Evolutionary conservation across 2,888 invertebrate genomes (phyloP).

Genomic region (Oscheius onirici): DNA sequence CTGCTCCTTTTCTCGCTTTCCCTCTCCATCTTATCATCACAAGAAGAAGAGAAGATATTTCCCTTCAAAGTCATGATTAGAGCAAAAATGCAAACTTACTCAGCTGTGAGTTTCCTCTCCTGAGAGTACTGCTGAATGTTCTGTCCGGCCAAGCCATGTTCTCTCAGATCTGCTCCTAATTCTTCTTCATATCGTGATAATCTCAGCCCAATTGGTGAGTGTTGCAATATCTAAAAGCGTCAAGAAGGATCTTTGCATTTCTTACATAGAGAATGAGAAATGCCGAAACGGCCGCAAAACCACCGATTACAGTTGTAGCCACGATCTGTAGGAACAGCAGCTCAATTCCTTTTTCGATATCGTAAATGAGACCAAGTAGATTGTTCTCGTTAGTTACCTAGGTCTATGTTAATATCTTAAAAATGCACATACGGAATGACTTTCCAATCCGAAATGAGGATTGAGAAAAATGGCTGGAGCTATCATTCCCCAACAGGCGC

Average conservation of each 20-base stretch:
- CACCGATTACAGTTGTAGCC: constrained; percentile 35
- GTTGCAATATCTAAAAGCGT: constrained; percentile 48
- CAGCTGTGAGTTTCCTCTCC: constrained; percentile 62
- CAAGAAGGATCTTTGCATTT: not conserved
- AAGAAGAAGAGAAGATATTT: not conserved
- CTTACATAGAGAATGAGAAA: constrained; percentile 47
- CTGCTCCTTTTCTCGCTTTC: constrained; percentile 23
- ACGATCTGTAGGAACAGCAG: constrained; percentile 38
- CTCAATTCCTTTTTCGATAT: constrained; percentile 31
- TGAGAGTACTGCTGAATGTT: constrained; percentile 65
- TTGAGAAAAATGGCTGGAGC: constrained; percentile 60
- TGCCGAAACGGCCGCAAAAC: constrained; percentile 38
- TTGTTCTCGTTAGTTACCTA: constrained; percentile 19
- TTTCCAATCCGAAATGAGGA: not conserved
- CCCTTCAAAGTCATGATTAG: not conserved
- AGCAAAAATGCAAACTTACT: constrained; percentile 37
- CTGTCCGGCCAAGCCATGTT: constrained; percentile 64
- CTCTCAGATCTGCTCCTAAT: constrained; percentile 67
- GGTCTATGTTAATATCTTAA: not conserved
- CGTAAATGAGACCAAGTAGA: constrained; percentile 41
- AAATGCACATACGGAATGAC: not conserved
- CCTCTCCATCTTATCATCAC: constrained; percentile 5
- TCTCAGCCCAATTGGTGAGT: constrained; percentile 61
- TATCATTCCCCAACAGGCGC: constrained; percentile 67
- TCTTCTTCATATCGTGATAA: constrained; percentile 65